Conservation (phyloP, 2,113 vertebrate genomes). For the Gambusia holbrooki region DNA sequence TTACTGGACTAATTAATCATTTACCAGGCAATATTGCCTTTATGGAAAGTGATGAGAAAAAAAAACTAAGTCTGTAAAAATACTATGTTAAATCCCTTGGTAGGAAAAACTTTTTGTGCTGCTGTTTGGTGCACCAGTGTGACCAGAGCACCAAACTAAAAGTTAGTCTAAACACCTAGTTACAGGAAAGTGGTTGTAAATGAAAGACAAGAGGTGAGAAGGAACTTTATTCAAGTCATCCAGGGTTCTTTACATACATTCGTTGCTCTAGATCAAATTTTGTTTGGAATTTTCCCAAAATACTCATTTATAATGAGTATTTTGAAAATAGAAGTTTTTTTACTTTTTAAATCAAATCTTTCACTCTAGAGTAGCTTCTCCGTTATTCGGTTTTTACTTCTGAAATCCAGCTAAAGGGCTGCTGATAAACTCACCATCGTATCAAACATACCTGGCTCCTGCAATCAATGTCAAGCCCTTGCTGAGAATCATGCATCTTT, state of each 20-base stretch:
- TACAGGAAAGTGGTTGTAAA: background rate
- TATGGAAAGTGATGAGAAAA: no score
- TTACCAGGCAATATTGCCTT: no score
- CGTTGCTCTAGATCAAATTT: background rate
- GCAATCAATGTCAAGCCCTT: conserved; percentile 44
- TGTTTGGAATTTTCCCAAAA: background rate
- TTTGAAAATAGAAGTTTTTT: conserved; percentile 3
- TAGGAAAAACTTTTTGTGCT: no score
- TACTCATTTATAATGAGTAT: background rate
- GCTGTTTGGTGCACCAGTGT: no score
- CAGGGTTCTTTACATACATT: background rate
- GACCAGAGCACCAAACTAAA: no score
- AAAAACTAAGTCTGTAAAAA: no score
- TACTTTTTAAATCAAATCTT: conserved; percentile 28
- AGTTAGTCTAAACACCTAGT: background rate
- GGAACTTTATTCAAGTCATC: background rate
- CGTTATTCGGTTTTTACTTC: conserved; percentile 11
- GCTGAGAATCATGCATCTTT: conserved; percentile 51
- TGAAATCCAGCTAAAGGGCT: conserved; percentile 30
- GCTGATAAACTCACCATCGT: conserved; percentile 37
- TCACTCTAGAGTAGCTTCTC: background rate
- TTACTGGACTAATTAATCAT: no score
- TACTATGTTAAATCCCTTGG: no score
- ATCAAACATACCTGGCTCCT: conserved; percentile 16
- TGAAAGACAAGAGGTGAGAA: background rate